phyloP scores from a whole-genome alignment of 2,797 vertebrate species.

The Poecilia velifera region DNA sequence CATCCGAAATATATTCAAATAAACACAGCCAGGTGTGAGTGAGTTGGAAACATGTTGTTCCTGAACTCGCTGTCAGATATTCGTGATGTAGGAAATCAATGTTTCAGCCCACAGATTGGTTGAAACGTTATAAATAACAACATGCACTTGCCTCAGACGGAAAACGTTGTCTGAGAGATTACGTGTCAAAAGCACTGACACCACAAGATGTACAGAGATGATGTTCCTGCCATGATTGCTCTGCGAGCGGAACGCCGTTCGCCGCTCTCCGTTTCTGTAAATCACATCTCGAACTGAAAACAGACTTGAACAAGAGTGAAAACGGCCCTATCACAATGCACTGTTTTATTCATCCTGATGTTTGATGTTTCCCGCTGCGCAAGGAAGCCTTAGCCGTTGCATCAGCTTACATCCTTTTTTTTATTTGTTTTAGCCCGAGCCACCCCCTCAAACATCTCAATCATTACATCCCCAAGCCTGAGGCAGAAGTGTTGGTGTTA shows the following conservation, averaged over 20 bases:
- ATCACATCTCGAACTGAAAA: conserved; percentile 31
- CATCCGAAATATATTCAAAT: conserved; percentile 38
- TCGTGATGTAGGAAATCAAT: conserved; percentile 20
- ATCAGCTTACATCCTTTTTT: conserved; percentile 7
- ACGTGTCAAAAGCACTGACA: conserved; percentile 38
- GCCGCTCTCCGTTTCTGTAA: conserved; percentile 23
- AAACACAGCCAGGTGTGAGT: conserved; percentile 46
- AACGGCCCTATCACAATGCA: conserved; percentile 3
- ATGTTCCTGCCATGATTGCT: conserved; percentile 24
- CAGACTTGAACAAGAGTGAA: background rate
- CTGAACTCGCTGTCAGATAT: conserved; percentile 17
- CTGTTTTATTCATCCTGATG: conserved; percentile 1
- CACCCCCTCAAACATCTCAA: conserved; percentile 14
- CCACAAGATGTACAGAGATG: conserved; percentile 11
- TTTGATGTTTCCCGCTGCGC: conserved; percentile 7
- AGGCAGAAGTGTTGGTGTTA: conserved; percentile 9
- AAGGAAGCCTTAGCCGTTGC: conserved; percentile 15
- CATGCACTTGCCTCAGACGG: conserved; percentile 15
- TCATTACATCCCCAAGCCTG: background rate
- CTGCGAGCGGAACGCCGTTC: background rate
- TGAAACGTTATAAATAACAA: conserved; percentile 44
- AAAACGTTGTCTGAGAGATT: conserved; percentile 30
- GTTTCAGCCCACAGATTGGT: conserved; percentile 18
- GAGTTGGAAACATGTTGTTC: conserved; percentile 24
- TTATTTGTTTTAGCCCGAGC: conserved; percentile 5